Evolutionary conservation across 2,888 invertebrate genomes (phyloP).

Genomic region (Drosophila tanythrix): DNA sequence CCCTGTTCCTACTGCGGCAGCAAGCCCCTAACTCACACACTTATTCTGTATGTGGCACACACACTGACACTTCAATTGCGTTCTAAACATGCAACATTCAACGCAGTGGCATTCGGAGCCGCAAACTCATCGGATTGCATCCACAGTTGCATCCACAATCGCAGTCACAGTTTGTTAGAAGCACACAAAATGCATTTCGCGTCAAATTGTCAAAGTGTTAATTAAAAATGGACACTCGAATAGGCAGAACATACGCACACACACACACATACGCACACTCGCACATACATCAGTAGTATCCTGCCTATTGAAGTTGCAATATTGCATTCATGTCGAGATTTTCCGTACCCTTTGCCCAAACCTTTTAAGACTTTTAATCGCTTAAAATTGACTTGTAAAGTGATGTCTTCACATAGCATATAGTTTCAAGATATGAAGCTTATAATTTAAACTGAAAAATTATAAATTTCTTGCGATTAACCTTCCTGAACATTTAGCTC

Average conservation of each 20-base stretch:
- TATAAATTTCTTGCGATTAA: background rate
- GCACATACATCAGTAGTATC: background rate
- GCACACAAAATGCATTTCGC: constrained; percentile 72
- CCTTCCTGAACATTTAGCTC: background rate
- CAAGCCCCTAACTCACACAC: constrained; percentile 5
- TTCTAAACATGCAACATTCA: constrained; percentile 76
- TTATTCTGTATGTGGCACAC: constrained; percentile 7
- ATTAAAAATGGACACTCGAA: constrained; percentile 81
- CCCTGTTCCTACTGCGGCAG: constrained; percentile 6
- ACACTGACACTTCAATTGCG: constrained; percentile 69
- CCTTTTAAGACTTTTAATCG: background rate
- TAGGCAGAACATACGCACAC: constrained; percentile 49
- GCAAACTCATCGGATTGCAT: constrained; percentile 49
- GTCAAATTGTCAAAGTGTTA: constrained; percentile 81
- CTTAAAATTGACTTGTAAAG: background rate
- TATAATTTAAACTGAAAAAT: background rate
- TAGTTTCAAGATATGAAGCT: background rate
- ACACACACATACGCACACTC: background rate
- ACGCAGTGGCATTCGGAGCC: constrained; percentile 50
- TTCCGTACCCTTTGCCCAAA: background rate
- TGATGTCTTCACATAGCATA: no score
- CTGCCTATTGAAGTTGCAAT: background rate
- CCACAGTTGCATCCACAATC: constrained; percentile 17
- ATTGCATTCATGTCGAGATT: background rate
- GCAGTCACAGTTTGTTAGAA: constrained; percentile 34